Percentiles rank a stretch among this genome's conserved stretches.
These are phyloP conservation scores for Pelodiscus sinensis DNA, from an alignment of 2,113 vertebrate genomes.

Conservation along the genomic window DNA sequence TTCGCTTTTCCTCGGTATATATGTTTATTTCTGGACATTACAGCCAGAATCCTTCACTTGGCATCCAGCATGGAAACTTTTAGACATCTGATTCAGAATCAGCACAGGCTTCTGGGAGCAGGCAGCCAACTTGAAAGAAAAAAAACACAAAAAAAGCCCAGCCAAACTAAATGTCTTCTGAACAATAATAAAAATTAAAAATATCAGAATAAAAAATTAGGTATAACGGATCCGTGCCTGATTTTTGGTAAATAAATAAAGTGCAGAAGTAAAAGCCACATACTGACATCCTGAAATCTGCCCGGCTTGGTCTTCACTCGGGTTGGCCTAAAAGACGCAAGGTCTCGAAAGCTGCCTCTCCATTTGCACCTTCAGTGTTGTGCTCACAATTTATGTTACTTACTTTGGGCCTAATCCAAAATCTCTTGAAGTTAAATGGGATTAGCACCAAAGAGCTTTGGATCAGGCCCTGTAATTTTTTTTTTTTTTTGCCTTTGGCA, in stretches of 20 bases:
- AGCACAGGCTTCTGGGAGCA: slow-evolving; percentile 50
- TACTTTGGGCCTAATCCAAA: neutral
- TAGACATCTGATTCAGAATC: slow-evolving; percentile 62
- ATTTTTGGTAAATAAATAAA: slow-evolving; percentile 1
- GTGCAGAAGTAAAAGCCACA: neutral
- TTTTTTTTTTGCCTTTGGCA: neutral
- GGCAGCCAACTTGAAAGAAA: slow-evolving; percentile 49
- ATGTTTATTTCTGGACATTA: slow-evolving; percentile 39
- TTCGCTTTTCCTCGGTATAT: slow-evolving; percentile 58
- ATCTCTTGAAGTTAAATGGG: neutral
- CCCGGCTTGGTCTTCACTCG: accelerated
- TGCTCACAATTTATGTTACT: accelerated
- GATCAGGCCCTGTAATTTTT: neutral
- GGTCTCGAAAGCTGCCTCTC: neutral
- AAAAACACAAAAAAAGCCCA: neutral
- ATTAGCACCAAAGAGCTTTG: neutral
- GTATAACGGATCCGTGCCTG: neutral
- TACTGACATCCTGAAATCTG: neutral
- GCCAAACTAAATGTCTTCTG: slow-evolving; percentile 23
- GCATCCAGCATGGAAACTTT: slow-evolving; percentile 66
- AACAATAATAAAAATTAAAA: slow-evolving; percentile 20
- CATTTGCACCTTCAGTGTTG: neutral
- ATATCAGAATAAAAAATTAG: slow-evolving; percentile 38
- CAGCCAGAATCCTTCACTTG: slow-evolving; percentile 56
- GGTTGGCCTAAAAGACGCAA: neutral